Percentiles rank a stretch among this genome's conserved stretches.
phyloP scores from a whole-genome alignment of 2,888 invertebrate species.

The Sphaerolaimus hirsutus region DNA sequence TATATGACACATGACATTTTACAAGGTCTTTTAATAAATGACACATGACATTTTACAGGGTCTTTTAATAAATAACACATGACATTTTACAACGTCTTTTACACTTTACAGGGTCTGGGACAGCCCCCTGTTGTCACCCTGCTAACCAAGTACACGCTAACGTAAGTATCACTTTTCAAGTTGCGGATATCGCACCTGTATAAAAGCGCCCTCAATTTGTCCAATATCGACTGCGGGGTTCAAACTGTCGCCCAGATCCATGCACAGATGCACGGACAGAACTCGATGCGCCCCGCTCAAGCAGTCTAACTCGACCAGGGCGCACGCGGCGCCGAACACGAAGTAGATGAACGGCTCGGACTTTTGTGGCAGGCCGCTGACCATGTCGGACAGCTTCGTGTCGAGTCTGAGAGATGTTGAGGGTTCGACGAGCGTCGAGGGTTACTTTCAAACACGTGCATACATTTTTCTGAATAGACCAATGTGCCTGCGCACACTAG shows the following conservation, averaged over 20 bases:
- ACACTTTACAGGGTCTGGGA: too few species aligned
- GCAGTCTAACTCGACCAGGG: conserved; percentile 75
- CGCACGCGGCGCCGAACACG: conserved; percentile 58
- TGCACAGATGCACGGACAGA: conserved; percentile 23
- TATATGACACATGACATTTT: too few species aligned
- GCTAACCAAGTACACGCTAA: background rate
- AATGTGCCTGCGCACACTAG: too few species aligned
- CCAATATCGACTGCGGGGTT: conserved; percentile 92
- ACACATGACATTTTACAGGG: too few species aligned
- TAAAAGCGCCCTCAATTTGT: conserved; percentile 78
- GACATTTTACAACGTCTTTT: too few species aligned
- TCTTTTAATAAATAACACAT: too few species aligned
- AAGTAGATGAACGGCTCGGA: conserved; percentile 58
- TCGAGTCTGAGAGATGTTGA: conserved; percentile 11
- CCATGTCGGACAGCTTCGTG: conserved; percentile 15
- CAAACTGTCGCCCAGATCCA: conserved; percentile 79
- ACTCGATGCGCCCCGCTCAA: conserved; percentile 71
- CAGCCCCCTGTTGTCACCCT: too few species aligned
- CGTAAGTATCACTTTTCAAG: background rate
- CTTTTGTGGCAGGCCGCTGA: conserved; percentile 30
- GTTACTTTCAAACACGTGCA: too few species aligned
- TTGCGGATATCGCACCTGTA: conserved; percentile 36
- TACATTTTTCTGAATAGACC: too few species aligned
- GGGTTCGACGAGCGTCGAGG: too few species aligned
- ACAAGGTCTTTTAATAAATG: too few species aligned